Conservation (phyloP, 2,888 invertebrate genomes). For the Unio delphinus region DNA sequence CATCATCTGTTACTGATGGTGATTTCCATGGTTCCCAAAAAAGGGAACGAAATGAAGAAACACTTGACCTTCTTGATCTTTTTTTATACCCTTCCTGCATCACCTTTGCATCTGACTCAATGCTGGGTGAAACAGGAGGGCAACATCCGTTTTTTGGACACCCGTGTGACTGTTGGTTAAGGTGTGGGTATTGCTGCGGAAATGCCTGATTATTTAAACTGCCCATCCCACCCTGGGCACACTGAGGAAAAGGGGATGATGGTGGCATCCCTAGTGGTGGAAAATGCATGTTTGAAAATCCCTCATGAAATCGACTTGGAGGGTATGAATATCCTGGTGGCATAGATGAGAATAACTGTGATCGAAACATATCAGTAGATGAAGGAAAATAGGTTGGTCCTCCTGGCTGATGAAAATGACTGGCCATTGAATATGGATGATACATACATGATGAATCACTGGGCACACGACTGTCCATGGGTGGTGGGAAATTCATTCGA, state of each 20-base stretch:
- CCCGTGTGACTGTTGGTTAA: slow-evolving; percentile 44
- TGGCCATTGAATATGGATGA: slow-evolving; percentile 34
- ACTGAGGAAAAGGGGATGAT: slow-evolving; percentile 29
- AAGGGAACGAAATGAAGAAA: slow-evolving; percentile 3
- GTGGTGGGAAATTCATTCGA: slow-evolving; percentile 26
- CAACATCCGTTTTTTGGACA: slow-evolving; percentile 56
- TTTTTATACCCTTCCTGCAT: slow-evolving; percentile 51
- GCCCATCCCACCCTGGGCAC: slow-evolving; percentile 29
- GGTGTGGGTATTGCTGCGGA: slow-evolving; percentile 35
- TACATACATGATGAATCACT: slow-evolving; percentile 41
- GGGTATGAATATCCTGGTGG: slow-evolving; percentile 42
- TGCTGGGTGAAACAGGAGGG: slow-evolving; percentile 56
- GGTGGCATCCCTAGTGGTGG: slow-evolving; percentile 35
- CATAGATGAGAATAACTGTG: slow-evolving; percentile 40
- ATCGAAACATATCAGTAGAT: slow-evolving; percentile 43
- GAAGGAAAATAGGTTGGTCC: slow-evolving; percentile 43
- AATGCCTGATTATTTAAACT: slow-evolving; percentile 32
- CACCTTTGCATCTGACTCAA: slow-evolving; percentile 45
- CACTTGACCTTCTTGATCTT: slow-evolving; percentile 11
- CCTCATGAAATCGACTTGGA: slow-evolving; percentile 33
- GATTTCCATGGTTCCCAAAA: slow-evolving; percentile 26
- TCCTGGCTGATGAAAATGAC: slow-evolving; percentile 31
- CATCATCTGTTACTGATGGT: slow-evolving; percentile 26
- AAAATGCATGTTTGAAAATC: slow-evolving; percentile 32
- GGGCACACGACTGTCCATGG: slow-evolving; percentile 34